Conservation (phyloP, 2,797 vertebrate genomes). For the Cryptoprocta ferox region DNA sequence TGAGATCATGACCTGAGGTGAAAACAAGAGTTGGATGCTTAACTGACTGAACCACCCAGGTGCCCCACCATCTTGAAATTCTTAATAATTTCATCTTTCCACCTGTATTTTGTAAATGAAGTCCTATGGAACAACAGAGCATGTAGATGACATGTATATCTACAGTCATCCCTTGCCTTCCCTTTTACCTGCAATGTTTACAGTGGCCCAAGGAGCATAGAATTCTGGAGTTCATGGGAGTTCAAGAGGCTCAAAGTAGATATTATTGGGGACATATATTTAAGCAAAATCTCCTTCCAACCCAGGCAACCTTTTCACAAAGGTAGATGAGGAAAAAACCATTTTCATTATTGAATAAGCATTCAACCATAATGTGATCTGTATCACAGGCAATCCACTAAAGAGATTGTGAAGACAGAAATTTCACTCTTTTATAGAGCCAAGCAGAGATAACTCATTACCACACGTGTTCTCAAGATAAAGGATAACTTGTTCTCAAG, state of each 20-base stretch:
- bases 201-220: not conserved
- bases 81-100: not conserved
- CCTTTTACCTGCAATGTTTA: accelerated
- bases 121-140: not conserved
- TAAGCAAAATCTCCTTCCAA: not conserved
- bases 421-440: not conserved
- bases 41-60: too few relatives aligned
- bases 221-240: not conserved
- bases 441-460: not conserved
- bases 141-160: accelerated
- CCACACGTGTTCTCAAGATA: not conserved
- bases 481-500: not conserved
- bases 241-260: not conserved
- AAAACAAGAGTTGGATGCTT: too few relatives aligned
- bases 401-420: not conserved
- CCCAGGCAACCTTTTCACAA: not conserved
- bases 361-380: not conserved
- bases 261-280: not conserved
- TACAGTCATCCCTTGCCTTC: not conserved
- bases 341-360: not conserved
- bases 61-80: not conserved
- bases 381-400: not conserved
- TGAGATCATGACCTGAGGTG: too few relatives aligned
- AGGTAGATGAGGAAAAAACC: not conserved
- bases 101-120: not conserved